phyloP scores from a whole-genome alignment of 1,140 invertebrate genomes.

The Drosophila grimshawi region DNA sequence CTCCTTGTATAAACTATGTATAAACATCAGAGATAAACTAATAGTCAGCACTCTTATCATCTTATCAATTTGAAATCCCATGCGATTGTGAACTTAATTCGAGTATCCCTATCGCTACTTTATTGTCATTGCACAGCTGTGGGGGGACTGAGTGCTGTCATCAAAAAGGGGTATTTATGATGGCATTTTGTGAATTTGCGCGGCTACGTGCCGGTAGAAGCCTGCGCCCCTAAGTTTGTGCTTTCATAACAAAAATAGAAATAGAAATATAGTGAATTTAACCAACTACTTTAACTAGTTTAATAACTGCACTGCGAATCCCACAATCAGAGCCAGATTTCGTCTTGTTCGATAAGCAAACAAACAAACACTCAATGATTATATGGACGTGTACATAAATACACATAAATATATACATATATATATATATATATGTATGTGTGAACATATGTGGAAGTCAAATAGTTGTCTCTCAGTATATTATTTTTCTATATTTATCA shows the following conservation, averaged over 20 bases:
- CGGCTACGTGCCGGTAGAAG: neutral
- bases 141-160: neutral
- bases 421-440: neutral
- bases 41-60: conserved; percentile 29
- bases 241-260: neutral
- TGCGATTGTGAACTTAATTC: conserved; percentile 22
- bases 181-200: neutral
- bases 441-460: neutral
- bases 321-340: conserved; percentile 3
- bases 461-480: conserved; percentile 10
- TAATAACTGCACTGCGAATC: neutral
- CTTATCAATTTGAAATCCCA: conserved; percentile 30
- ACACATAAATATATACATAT: neutral
- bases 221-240: neutral
- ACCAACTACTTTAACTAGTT: neutral
- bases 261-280: neutral
- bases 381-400: neutral
- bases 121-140: conserved; percentile 27
- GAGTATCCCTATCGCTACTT: conserved; percentile 19
- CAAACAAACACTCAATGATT: conserved; percentile 29
- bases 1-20: neutral
- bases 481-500: conserved; percentile 59
- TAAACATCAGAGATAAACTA: neutral
- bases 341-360: conserved; percentile 28
- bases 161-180: too few relatives aligned